Percentiles rank a stretch among this genome's conserved stretches.
These are phyloP conservation scores for Diadegma fenestrale DNA, from an alignment of 2,888 invertebrate species.

Conservation along the genomic window DNA sequence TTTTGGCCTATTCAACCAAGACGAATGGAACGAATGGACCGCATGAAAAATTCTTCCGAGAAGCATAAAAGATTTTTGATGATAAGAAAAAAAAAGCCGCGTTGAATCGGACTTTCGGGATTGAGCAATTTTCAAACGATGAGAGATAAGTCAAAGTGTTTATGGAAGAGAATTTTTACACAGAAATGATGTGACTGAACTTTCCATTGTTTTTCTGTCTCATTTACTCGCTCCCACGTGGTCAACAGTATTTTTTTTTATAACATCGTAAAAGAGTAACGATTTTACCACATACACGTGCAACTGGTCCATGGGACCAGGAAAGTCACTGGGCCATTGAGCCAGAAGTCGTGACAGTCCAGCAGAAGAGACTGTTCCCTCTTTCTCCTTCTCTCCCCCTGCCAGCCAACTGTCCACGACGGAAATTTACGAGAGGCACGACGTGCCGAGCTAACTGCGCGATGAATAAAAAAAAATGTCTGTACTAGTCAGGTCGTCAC, in stretches of 20 bases:
- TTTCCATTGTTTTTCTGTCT: conserved; percentile 75
- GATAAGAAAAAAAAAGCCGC: neutral
- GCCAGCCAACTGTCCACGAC: conserved; percentile 56
- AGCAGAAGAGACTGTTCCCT: conserved; percentile 43
- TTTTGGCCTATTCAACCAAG: neutral
- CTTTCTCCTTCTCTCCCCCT: conserved; percentile 32
- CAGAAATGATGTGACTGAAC: conserved; percentile 77
- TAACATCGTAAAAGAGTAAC: conserved; percentile 75
- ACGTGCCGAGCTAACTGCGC: conserved; percentile 38
- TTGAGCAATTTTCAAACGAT: neutral
- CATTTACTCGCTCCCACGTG: conserved; percentile 12
- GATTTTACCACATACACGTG: conserved; percentile 54
- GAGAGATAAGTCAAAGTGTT: neutral
- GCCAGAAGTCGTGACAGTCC: conserved; percentile 12
- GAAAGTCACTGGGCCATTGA: conserved; percentile 33
- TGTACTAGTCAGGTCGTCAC: conserved; percentile 31
- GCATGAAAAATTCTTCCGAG: neutral
- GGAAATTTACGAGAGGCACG: conserved; percentile 63
- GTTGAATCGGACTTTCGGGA: neutral
- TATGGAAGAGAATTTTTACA: conserved; percentile 68
- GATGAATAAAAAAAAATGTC: conserved; percentile 27
- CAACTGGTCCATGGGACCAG: conserved; percentile 28
- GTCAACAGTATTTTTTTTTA: conserved; percentile 70
- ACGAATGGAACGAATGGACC: neutral
- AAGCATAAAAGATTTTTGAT: neutral